Evolutionary conservation across 2,113 vertebrate species (phyloP).

Genomic region (Spheniscus mendiculus): DNA sequence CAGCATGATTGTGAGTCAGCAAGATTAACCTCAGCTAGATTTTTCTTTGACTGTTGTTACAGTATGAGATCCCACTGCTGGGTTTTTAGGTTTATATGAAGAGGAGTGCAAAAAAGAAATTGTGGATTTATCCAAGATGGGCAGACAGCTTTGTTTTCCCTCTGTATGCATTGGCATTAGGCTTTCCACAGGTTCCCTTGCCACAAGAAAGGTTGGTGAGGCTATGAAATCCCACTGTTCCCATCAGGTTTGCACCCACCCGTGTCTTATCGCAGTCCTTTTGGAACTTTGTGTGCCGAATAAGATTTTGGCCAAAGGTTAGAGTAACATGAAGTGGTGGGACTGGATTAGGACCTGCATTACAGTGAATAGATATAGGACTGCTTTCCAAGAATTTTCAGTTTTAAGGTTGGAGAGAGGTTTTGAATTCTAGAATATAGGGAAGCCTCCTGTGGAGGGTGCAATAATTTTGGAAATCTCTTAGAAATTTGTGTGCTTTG

Average conservation of each 20-base stretch:
- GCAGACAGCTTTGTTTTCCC: background rate
- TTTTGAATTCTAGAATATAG: background rate
- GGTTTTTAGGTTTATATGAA: background rate
- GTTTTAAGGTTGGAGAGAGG: background rate
- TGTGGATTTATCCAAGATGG: background rate
- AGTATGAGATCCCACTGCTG: background rate
- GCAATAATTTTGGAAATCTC: background rate
- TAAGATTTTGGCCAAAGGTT: background rate
- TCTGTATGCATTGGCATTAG: background rate
- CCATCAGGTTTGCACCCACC: background rate
- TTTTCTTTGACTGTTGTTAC: background rate
- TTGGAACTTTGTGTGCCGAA: background rate
- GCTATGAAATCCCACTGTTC: background rate
- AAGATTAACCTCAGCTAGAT: background rate
- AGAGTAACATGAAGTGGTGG: background rate
- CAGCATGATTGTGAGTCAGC: rapidly evolving
- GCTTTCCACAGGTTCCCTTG: background rate
- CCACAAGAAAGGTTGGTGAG: background rate
- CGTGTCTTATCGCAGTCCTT: background rate
- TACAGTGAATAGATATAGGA: background rate
- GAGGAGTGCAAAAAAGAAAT: background rate
- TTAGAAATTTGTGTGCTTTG: background rate
- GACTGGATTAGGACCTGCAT: background rate
- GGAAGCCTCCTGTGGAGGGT: background rate
- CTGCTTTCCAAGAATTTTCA: background rate